Conservation (phyloP, 2,113 vertebrate genomes). For the Uria lomvia region DNA sequence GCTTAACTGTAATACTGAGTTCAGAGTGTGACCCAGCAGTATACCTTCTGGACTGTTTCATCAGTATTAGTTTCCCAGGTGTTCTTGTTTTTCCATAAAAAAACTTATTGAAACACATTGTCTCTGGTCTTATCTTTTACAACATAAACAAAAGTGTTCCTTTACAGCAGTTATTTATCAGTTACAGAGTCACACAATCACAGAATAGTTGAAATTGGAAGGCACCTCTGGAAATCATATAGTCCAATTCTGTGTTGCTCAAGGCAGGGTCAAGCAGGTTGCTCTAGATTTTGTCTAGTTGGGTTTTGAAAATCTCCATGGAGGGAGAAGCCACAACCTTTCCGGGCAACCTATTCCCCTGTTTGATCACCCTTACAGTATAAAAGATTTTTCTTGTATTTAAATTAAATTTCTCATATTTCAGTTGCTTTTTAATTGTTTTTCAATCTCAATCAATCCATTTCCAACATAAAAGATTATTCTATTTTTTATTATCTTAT, state of each 20-base stretch:
- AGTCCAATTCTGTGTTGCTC: neutral
- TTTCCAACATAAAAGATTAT: neutral
- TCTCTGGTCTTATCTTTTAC: neutral
- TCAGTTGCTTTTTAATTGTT: neutral
- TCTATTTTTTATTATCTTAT: neutral
- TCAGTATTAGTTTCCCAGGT: neutral
- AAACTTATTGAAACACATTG: neutral
- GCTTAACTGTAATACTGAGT: neutral
- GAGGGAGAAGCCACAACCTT: neutral
- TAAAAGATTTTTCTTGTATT: neutral
- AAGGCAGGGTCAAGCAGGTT: neutral
- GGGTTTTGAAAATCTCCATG: neutral
- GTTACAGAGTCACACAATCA: neutral
- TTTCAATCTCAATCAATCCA: neutral
- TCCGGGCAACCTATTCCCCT: neutral
- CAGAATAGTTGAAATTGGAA: neutral
- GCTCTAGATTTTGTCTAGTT: neutral
- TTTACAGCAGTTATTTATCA: neutral
- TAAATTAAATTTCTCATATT: neutral
- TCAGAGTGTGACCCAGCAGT: neutral
- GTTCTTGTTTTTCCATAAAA: neutral
- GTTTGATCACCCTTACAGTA: neutral
- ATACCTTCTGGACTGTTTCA: neutral
- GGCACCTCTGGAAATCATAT: neutral
- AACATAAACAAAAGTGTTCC: neutral